Evolutionary conservation across 2,888 invertebrate species (phyloP).

Genomic region (Hypomecis punctinalis): DNA sequence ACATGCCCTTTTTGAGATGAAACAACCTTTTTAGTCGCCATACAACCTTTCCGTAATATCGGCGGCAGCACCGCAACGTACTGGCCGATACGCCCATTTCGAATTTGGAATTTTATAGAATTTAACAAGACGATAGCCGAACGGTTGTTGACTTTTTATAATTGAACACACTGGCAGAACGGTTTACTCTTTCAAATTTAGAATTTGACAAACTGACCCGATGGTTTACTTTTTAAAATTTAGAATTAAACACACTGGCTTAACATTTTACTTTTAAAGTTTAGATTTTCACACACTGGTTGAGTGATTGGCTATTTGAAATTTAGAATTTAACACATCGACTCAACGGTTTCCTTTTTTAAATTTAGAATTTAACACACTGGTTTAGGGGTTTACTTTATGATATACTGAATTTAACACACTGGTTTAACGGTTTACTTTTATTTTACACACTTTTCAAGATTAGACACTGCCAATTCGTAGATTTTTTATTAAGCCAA

Average conservation of each 20-base stretch:
- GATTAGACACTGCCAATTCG: background rate
- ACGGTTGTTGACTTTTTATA: background rate
- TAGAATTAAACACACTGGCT: no score
- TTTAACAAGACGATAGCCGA: background rate
- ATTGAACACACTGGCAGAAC: no score
- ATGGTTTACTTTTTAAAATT: background rate
- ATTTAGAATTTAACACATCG: background rate
- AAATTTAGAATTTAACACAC: no score
- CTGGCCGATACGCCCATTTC: conserved; percentile 63
- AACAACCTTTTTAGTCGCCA: conserved; percentile 54
- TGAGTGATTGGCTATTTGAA: no score
- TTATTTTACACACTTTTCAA: background rate
- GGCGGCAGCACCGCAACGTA: conserved; percentile 53
- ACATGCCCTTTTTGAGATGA: conserved; percentile 86
- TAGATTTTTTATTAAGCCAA: conserved; percentile 15
- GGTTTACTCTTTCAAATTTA: background rate
- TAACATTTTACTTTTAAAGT: no score
- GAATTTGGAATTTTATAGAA: conserved; percentile 3
- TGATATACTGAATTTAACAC: background rate
- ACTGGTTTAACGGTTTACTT: background rate
- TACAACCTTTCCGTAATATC: conserved; percentile 52
- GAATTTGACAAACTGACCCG: no score
- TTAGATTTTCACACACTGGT: no score
- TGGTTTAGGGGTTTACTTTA: no score
- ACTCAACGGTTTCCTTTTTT: background rate